phyloP scores from a whole-genome alignment of 2,797 vertebrate genomes.

The Botia kubotai region DNA sequence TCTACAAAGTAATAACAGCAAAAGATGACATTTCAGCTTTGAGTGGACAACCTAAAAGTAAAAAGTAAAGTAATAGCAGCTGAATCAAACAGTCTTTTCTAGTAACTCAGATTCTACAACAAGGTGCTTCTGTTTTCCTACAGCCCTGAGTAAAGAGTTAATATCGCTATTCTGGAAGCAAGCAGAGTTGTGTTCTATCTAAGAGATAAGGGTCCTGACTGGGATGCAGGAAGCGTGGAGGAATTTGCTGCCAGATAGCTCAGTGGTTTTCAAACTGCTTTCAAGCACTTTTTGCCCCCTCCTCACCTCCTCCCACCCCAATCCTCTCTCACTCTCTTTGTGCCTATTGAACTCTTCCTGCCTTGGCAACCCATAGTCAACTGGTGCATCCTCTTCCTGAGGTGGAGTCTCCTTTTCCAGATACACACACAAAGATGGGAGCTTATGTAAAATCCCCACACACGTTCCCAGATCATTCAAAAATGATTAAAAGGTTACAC shows the following conservation, averaged over 20 bases:
- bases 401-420: conserved; percentile 82
- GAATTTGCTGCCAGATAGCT: conserved; percentile 82
- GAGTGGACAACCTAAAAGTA: too few species aligned
- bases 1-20: too few species aligned
- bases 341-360: conserved; percentile 52
- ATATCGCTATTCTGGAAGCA: conserved; percentile 78
- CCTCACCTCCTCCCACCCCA: conserved; percentile 13
- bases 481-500: conserved; percentile 13
- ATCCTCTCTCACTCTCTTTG: conserved; percentile 57
- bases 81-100: too few species aligned
- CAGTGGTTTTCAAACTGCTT: conserved; percentile 75
- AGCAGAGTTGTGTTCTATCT: conserved; percentile 77
- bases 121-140: conserved; percentile 2
- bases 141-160: conserved; percentile 55
- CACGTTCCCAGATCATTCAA: neutral
- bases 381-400: conserved; percentile 86
- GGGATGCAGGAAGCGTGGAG: conserved; percentile 80
- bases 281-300: conserved; percentile 50
- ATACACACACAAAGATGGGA: conserved; percentile 62
- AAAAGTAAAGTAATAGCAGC: too few species aligned
- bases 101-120: neutral
- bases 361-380: conserved; percentile 77
- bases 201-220: conserved; percentile 78
- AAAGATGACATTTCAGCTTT: too few species aligned
- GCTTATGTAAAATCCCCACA: conserved; percentile 38